Percentiles rank a stretch among this genome's conserved stretches.
Conservation (phyloP, 2,888 invertebrate species). For the Patella caerulea region DNA sequence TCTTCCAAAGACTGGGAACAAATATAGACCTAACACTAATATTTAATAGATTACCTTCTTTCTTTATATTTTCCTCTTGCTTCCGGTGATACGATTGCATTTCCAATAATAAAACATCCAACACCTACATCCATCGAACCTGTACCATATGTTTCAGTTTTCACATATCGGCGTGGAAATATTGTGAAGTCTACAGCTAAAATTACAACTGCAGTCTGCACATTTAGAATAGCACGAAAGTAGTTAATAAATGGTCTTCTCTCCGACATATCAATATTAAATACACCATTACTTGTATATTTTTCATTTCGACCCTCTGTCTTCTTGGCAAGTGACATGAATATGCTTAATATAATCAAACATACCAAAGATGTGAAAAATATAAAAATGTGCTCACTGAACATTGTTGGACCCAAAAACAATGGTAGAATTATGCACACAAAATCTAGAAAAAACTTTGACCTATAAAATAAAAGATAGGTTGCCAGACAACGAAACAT, state of each 20-base stretch:
- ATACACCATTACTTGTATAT: constrained; percentile 6
- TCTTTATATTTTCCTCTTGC: constrained; percentile 48
- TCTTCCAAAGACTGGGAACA: no score
- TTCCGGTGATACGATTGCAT: constrained; percentile 67
- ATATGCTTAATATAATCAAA: background rate
- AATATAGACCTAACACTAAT: no score
- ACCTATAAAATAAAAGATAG: no score
- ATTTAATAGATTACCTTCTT: constrained; percentile 13
- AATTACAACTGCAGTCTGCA: constrained; percentile 79
- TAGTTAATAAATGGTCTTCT: constrained; percentile 58
- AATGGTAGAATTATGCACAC: constrained; percentile 51
- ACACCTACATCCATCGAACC: constrained; percentile 95
- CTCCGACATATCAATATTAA: constrained; percentile 35
- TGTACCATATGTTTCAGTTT: constrained; percentile 88
- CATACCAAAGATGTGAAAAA: constrained; percentile 19
- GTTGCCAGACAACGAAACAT: no score
- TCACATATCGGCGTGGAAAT: constrained; percentile 89
- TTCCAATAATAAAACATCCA: constrained; percentile 79
- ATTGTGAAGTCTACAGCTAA: constrained; percentile 93
- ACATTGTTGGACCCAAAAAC: constrained; percentile 45
- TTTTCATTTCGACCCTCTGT: background rate
- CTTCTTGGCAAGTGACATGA: background rate
- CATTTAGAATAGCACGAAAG: constrained; percentile 59
- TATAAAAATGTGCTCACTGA: constrained; percentile 33
- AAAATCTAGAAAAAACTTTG: constrained; percentile 43